Percentiles rank a stretch among this genome's conserved stretches.
These are phyloP conservation scores for Willisornis vidua DNA, from an alignment of 2,113 vertebrate species.

Conservation along the genomic window DNA sequence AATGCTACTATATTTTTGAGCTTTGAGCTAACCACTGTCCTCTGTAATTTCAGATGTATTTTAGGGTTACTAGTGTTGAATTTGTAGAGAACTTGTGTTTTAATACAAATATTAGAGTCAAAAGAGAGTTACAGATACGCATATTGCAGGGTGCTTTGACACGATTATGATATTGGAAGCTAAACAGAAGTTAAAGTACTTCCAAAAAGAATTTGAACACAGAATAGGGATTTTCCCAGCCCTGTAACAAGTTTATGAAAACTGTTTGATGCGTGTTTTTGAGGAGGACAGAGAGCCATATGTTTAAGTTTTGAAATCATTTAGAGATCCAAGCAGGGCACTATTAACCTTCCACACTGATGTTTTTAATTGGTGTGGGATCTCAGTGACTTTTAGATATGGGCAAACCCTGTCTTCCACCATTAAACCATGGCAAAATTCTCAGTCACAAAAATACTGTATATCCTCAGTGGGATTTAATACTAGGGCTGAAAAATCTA, in stretches of 20 bases:
- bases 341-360: background rate
- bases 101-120: constrained; percentile 47
- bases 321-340: background rate
- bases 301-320: constrained; percentile 5
- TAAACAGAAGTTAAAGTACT: constrained; percentile 56
- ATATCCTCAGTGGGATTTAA: background rate
- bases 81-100: constrained; percentile 37
- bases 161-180: constrained; percentile 27
- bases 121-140: constrained; percentile 44
- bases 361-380: background rate
- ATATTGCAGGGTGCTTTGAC: constrained; percentile 37
- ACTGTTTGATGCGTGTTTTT: constrained; percentile 50
- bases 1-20: background rate
- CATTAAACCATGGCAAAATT: background rate
- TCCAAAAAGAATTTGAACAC: constrained; percentile 53
- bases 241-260: constrained; percentile 33
- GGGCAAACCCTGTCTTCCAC: background rate
- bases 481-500: background rate
- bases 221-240: constrained; percentile 46
- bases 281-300: background rate
- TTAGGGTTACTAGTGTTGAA: constrained; percentile 53
- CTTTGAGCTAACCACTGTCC: constrained; percentile 7
- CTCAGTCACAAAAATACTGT: background rate
- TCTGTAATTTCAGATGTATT: constrained; percentile 33
- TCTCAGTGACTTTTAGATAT: background rate